phyloP scores from a whole-genome alignment of 2,888 invertebrate species.

The Poecilobothrus nobilitatus region DNA sequence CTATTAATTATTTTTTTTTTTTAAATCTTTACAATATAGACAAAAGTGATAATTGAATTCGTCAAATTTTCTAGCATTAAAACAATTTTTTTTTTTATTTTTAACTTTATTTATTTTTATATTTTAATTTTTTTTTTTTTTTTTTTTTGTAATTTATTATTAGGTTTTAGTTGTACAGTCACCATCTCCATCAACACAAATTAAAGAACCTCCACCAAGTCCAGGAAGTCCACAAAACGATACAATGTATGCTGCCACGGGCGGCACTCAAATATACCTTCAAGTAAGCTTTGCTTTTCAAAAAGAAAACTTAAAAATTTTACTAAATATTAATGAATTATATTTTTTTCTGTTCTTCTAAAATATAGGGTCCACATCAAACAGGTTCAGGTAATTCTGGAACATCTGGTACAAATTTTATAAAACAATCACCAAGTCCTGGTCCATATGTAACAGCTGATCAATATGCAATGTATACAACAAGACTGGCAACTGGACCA shows the following conservation, averaged over 20 bases:
- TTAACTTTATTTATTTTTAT: no score
- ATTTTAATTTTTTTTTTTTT: slow-evolving; percentile 14
- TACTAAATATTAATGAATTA: neutral
- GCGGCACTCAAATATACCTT: slow-evolving; percentile 45
- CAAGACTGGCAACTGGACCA: slow-evolving; percentile 38
- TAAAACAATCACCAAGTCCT: slow-evolving; percentile 43
- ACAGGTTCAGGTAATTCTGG: slow-evolving; percentile 28
- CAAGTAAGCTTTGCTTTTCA: slow-evolving; percentile 37
- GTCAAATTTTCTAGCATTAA: neutral
- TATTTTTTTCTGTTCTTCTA: neutral
- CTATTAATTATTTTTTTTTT: neutral
- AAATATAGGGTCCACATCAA: slow-evolving; percentile 34
- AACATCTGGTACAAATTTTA: slow-evolving; percentile 34
- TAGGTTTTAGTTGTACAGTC: slow-evolving; percentile 44
- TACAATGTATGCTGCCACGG: slow-evolving; percentile 44
- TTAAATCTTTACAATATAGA: neutral
- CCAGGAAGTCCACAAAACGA: slow-evolving; percentile 40
- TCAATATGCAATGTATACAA: slow-evolving; percentile 43
- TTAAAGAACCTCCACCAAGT: slow-evolving; percentile 40
- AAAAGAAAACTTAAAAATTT: neutral
- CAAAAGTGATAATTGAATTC: neutral
- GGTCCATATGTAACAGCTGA: slow-evolving; percentile 43
- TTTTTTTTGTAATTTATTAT: slow-evolving; percentile 22
- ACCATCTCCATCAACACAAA: slow-evolving; percentile 35
- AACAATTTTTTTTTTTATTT: no score